A percentile compares a stretch with the other conserved stretches of the same genome.
These are phyloP conservation scores for Malurus alboscapulatus DNA, from an alignment of 2,113 vertebrate genomes.

Conservation along the genomic window DNA sequence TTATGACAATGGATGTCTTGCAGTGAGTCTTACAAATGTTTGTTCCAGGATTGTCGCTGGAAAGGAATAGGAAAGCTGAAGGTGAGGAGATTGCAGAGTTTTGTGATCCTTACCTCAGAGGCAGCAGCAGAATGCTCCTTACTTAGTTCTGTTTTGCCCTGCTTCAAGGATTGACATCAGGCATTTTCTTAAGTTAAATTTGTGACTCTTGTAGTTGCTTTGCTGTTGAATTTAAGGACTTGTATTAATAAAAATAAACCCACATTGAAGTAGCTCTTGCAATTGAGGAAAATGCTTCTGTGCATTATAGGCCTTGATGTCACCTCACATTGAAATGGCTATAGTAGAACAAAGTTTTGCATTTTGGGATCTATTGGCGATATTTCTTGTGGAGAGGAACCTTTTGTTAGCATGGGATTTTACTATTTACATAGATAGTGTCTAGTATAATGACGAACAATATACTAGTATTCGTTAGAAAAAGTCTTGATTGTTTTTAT, in stretches of 20 bases:
- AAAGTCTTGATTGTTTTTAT: not conserved
- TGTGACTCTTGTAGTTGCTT: not conserved
- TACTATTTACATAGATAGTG: not conserved
- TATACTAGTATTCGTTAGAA: not conserved
- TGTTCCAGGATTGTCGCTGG: not conserved
- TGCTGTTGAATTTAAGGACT: not conserved
- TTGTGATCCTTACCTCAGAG: not conserved
- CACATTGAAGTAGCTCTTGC: not conserved
- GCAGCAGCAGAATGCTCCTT: not conserved
- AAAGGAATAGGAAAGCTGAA: not conserved
- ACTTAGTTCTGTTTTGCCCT: not conserved
- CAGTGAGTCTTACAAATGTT: not conserved
- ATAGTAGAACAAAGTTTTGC: not conserved
- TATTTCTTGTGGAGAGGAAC: not conserved
- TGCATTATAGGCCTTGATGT: not conserved
- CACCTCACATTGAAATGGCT: not conserved
- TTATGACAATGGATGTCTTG: not conserved
- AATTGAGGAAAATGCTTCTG: not conserved
- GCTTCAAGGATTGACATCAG: not conserved
- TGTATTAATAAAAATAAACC: not conserved
- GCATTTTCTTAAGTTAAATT: not conserved
- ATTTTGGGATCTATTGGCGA: not conserved
- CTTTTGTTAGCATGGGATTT: not conserved
- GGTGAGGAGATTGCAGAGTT: not conserved
- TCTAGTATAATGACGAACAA: slow-evolving; percentile 13